Percentiles rank a stretch among this genome's conserved stretches.
Conservation (phyloP, 92 coral and sea anemone genomes). For the Isaurus tuberculatus region DNA sequence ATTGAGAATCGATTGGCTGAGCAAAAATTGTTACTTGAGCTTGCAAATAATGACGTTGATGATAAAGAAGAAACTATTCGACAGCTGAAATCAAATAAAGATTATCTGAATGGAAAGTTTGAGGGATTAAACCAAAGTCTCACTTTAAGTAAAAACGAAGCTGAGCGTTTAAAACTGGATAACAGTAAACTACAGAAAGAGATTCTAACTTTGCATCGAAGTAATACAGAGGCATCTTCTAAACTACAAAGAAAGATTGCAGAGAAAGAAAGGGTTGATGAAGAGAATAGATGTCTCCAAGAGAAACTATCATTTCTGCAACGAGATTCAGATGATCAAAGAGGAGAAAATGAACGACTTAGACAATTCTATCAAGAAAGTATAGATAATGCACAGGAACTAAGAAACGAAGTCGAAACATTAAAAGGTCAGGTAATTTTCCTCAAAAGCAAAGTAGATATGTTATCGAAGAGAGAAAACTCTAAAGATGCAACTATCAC, state of each 20-base stretch:
- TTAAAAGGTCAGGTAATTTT: slow-evolving; percentile 66
- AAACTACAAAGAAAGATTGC: slow-evolving; percentile 67
- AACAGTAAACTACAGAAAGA: slow-evolving; percentile 75
- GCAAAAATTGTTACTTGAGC: slow-evolving; percentile 71
- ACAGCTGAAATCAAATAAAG: slow-evolving; percentile 75
- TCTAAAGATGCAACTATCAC: slow-evolving; percentile 68
- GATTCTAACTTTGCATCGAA: slow-evolving; percentile 70
- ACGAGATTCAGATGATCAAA: slow-evolving; percentile 66
- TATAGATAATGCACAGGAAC: slow-evolving; percentile 65
- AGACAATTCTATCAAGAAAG: slow-evolving; percentile 63
- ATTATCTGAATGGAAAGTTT: slow-evolving; percentile 78
- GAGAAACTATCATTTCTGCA: slow-evolving; percentile 67
- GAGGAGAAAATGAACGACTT: slow-evolving; percentile 59
- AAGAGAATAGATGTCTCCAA: slow-evolving; percentile 62
- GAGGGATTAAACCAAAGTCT: slow-evolving; percentile 75
- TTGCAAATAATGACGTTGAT: slow-evolving; percentile 67
- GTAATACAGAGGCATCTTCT: slow-evolving; percentile 71
- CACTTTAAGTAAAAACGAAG: slow-evolving; percentile 66
- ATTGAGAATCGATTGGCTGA: slow-evolving; percentile 69
- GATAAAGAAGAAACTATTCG: slow-evolving; percentile 78
- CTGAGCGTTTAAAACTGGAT: slow-evolving; percentile 71
- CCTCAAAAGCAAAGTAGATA: slow-evolving; percentile 69
- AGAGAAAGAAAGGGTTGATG: slow-evolving; percentile 59
- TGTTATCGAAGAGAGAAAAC: slow-evolving; percentile 61
- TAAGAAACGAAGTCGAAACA: slow-evolving; percentile 65